Evolutionary conservation across 2,888 invertebrate species (phyloP).

Genomic region (Yponomeuta plumbellus): DNA sequence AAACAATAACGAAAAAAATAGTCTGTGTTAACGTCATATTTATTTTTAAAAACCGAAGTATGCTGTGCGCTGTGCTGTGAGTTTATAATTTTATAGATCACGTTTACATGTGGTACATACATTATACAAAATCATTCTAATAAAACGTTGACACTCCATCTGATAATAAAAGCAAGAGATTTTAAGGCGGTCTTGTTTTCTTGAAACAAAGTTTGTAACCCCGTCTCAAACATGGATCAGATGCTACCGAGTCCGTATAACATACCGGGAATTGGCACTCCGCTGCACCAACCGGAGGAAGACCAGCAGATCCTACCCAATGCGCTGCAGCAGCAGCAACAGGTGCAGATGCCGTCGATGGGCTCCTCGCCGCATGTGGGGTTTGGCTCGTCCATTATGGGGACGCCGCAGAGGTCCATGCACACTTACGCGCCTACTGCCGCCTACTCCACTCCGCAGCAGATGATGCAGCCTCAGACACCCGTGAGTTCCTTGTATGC

Average conservation of each 20-base stretch:
- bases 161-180: too few species aligned
- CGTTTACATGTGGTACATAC: too few species aligned
- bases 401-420: conserved; percentile 82
- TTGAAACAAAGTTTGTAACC: background rate
- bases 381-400: conserved; percentile 63
- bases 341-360: conserved; percentile 79
- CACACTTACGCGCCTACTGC: conserved; percentile 87
- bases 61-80: too few species aligned
- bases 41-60: too few species aligned
- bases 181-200: background rate
- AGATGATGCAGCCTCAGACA: conserved; percentile 92
- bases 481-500: conserved; percentile 77
- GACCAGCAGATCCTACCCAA: conserved; percentile 93
- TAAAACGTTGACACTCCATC: too few species aligned
- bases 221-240: conserved; percentile 83
- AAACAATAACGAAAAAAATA: too few species aligned
- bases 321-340: conserved; percentile 86
- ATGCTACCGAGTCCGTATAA: conserved; percentile 94
- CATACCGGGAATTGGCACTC: conserved; percentile 93
- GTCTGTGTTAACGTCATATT: too few species aligned
- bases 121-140: too few species aligned
- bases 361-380: conserved; percentile 78
- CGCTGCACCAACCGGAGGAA: conserved; percentile 92
- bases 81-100: too few species aligned
- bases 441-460: conserved; percentile 86